Conservation (phyloP, 2,888 invertebrate genomes). For the Scaptomyza reducta region DNA sequence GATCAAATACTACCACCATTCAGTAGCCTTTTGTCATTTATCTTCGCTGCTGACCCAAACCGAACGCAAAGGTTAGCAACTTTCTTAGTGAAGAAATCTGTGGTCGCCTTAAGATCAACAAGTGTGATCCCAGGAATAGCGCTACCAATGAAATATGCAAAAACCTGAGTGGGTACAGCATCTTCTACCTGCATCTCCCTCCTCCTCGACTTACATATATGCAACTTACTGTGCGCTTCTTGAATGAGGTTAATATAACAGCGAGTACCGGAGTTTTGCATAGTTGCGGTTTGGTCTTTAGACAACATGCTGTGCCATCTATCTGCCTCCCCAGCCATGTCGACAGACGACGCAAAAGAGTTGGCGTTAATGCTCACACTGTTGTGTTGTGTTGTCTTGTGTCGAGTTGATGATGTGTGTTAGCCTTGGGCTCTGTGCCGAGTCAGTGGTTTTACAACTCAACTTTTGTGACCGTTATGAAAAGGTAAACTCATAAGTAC, state of each 20-base stretch:
- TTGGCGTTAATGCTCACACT: slow-evolving; percentile 33
- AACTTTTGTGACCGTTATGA: slow-evolving; percentile 66
- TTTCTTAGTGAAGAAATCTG: slow-evolving; percentile 69
- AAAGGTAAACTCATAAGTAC: slow-evolving; percentile 38
- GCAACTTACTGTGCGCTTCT: slow-evolving; percentile 31
- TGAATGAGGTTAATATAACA: slow-evolving; percentile 76
- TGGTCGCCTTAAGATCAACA: slow-evolving; percentile 50
- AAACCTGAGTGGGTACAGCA: slow-evolving; percentile 5
- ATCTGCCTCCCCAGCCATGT: slow-evolving; percentile 18
- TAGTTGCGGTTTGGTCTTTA: slow-evolving; percentile 65
- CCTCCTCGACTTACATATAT: slow-evolving; percentile 10
- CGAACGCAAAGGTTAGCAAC: slow-evolving; percentile 67
- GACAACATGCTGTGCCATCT: slow-evolving; percentile 24
- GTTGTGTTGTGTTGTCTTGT: slow-evolving; percentile 9
- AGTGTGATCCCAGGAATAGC: slow-evolving; percentile 48
- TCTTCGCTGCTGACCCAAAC: slow-evolving; percentile 53
- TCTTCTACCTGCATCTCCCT: not conserved
- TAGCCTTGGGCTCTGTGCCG: slow-evolving; percentile 66
- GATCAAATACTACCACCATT: slow-evolving; percentile 39
- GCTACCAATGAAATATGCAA: slow-evolving; percentile 47
- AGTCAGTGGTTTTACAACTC: slow-evolving; percentile 64
- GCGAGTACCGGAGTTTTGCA: slow-evolving; percentile 59
- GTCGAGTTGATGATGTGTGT: slow-evolving; percentile 52
- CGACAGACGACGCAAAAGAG: slow-evolving; percentile 40
- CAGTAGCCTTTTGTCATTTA: slow-evolving; percentile 78